Evolutionary conservation across 2,113 vertebrate species (phyloP).

Genomic region (Cyprinodon tularosa): DNA sequence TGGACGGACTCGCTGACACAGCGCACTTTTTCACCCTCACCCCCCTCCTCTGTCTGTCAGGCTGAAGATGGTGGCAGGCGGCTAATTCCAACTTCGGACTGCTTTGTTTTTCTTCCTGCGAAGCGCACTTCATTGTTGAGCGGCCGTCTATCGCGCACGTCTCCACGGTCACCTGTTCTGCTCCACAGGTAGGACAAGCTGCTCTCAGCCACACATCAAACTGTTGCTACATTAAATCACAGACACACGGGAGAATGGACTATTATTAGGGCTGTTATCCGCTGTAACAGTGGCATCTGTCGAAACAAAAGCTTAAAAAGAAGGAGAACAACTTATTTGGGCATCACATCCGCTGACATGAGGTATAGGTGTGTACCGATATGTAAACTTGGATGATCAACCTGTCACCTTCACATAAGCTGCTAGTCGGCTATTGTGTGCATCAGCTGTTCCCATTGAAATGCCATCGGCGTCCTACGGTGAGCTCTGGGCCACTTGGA

Average conservation of each 20-base stretch:
- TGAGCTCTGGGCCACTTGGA: constrained; percentile 34
- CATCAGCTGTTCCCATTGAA: constrained; percentile 35
- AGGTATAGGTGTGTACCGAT: neutral
- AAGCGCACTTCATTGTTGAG: constrained; percentile 61
- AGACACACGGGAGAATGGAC: constrained; percentile 5
- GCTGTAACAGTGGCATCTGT: neutral
- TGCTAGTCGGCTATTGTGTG: constrained; percentile 9
- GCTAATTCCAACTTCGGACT: constrained; percentile 54
- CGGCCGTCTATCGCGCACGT: constrained; percentile 44
- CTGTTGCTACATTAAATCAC: neutral
- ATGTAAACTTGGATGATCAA: constrained; percentile 11
- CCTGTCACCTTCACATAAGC: constrained; percentile 46
- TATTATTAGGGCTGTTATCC: constrained; percentile 19
- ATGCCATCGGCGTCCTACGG: constrained; percentile 31
- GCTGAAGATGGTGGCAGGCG: constrained; percentile 54
- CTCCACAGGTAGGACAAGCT: constrained; percentile 68
- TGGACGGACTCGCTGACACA: constrained; percentile 23
- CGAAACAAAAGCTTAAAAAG: neutral
- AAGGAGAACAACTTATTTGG: neutral
- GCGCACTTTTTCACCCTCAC: constrained; percentile 3
- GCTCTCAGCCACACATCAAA: neutral
- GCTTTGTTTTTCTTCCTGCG: neutral
- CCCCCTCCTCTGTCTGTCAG: constrained; percentile 1
- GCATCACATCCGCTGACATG: neutral
- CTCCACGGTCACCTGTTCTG: constrained; percentile 47